Conservation (phyloP, 2,113 vertebrate genomes). For the Erythrocercus mccallii region DNA sequence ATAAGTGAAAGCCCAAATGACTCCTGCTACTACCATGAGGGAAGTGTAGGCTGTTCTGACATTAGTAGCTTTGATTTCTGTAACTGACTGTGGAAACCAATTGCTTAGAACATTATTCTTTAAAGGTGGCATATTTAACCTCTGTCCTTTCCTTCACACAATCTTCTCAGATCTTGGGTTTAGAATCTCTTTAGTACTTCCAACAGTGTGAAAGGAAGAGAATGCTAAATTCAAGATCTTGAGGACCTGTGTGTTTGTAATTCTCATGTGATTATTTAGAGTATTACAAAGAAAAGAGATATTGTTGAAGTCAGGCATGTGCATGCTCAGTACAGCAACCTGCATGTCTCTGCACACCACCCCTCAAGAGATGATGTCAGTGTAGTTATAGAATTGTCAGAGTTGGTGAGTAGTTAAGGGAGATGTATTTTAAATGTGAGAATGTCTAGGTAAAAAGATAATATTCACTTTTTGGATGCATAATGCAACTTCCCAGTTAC, state of each 20-base stretch:
- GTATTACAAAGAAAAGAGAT: background rate
- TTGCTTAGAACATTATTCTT: background rate
- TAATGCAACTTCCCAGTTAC: background rate
- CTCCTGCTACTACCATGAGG: background rate
- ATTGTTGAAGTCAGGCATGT: background rate
- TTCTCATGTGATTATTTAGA: background rate
- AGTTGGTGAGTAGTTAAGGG: background rate
- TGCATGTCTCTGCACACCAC: background rate
- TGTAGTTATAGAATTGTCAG: background rate
- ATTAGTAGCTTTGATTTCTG: background rate
- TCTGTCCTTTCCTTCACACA: background rate
- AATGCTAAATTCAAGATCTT: background rate
- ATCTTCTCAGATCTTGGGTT: background rate
- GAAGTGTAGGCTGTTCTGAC: background rate
- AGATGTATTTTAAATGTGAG: background rate
- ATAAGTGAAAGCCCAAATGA: background rate
- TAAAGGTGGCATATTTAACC: background rate
- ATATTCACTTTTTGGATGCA: background rate
- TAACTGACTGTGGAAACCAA: background rate
- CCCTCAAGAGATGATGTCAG: background rate
- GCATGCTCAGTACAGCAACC: background rate
- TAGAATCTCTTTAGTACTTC: background rate
- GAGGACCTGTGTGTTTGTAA: background rate
- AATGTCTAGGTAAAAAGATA: background rate
- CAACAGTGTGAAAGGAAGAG: background rate